These are phyloP conservation scores for Aphis gossypii DNA, from an alignment of 1,140 invertebrate species.

Conservation along the genomic window DNA sequence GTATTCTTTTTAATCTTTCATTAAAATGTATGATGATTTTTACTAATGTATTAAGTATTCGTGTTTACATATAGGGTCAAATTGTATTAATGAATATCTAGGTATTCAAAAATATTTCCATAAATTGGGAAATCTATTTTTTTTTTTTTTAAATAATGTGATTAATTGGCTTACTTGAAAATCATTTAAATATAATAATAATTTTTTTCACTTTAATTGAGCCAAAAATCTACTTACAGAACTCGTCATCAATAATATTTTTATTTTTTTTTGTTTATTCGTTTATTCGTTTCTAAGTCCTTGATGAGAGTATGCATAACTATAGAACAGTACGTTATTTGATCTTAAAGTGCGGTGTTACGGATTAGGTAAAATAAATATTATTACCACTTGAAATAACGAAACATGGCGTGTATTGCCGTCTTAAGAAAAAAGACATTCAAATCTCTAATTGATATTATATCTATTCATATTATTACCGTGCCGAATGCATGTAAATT, in stretches of 20 bases:
- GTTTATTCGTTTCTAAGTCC: neutral
- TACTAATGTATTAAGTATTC: neutral
- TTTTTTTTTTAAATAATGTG: neutral
- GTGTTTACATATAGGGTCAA: neutral
- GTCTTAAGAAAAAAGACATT: neutral
- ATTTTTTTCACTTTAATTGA: neutral
- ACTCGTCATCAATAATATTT: neutral
- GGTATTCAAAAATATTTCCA: neutral
- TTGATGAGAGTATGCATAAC: neutral
- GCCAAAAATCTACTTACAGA: neutral
- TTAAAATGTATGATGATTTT: neutral
- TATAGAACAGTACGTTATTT: neutral
- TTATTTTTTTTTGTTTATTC: neutral
- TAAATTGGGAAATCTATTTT: neutral
- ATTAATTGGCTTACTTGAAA: neutral
- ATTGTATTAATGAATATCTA: neutral
- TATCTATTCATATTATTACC: neutral
- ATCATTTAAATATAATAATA: neutral
- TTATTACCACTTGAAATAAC: neutral
- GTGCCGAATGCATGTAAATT: neutral
- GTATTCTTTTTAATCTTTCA: neutral
- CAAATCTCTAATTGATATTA: neutral
- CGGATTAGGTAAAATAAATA: neutral
- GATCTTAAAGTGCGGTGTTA: neutral
- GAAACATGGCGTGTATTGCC: neutral